Evolutionary conservation across 2,113 vertebrate genomes (phyloP).

Genomic region (Callaeas wilsoni): DNA sequence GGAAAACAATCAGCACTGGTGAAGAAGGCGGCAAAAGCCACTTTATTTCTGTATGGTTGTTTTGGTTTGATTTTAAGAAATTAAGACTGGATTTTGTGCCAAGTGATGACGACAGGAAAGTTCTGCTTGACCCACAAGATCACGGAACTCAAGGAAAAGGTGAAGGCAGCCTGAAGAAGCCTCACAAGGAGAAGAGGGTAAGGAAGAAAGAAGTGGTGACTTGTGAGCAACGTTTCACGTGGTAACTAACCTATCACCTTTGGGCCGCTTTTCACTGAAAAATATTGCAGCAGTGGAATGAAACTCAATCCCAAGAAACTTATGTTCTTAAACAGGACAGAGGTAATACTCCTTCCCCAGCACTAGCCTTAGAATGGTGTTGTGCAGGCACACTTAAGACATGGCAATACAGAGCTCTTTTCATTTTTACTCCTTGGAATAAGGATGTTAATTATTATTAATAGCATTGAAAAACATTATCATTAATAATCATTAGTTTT

Average conservation of each 20-base stretch:
- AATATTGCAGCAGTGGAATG: background rate
- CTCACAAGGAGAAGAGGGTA: background rate
- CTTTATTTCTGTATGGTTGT: background rate
- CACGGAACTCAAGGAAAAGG: background rate
- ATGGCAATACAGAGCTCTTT: background rate
- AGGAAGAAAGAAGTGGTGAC: background rate
- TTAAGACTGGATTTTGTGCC: background rate
- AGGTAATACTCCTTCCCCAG: background rate
- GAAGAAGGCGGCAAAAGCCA: background rate
- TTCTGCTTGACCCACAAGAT: background rate
- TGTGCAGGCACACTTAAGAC: background rate
- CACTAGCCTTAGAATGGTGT: background rate
- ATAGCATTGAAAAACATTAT: background rate
- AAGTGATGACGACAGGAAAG: background rate
- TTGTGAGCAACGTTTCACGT: background rate
- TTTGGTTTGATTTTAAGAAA: background rate
- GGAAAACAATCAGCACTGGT: background rate
- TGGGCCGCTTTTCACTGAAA: background rate
- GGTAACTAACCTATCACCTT: background rate
- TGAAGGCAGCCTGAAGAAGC: background rate
- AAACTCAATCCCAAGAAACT: background rate
- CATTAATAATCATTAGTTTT: background rate
- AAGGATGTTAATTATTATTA: background rate
- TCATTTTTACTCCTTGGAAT: background rate
- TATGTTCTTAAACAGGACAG: background rate